Base-by-base conservation (phyloP, 2,888 invertebrate species). In the Saturnia japonica region DNA sequence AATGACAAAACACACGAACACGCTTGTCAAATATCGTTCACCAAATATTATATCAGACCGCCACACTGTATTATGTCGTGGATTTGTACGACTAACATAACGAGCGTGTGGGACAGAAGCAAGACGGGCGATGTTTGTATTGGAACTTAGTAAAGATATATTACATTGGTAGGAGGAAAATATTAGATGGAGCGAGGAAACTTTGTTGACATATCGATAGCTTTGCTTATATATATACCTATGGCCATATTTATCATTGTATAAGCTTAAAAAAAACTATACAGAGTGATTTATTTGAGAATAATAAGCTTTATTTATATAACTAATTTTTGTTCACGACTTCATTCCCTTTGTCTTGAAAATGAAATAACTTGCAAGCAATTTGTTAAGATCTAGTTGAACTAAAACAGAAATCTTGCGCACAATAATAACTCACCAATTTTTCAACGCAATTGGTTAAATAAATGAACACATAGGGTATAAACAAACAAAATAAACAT, bases 1-100 rank as follows among this genome's bases (percentile, higher is more conserved):
- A 90, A 88, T 92, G 85, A 90, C 92, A 91, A 89, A 91, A 86
- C 90, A 88, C 86, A 91, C 88, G 89, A 89, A 90, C 91, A 90
- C 89, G 89, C 90, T 90, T 89, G 88, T 88, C 93, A 93, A 93
- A 93, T 85, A 93, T 78, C 85, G 85, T 82, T 89, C 86, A 85
- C 84, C 90, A 93, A 93, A 93, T 91, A 93, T 93, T 91, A 40
- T 64, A 89, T 84, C 86, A 85, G 82, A 86, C 84, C 86, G 87
- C 85, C 86, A 87, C 88, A 88, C 84, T 86, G 87, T 87, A 89
- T 89, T 90, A 89, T 88, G 83, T 86, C 82, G 85, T 86, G 86
- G 88, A 90, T 91, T 91, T 91, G 88, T 91, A 89, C 54, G 54
- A n/a, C 87, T 81, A 88, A 90, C 88, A 89, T 81, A 78, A 77